phyloP scores from a whole-genome alignment of 2,113 vertebrate genomes.

The Reinhardtius hippoglossoides region DNA sequence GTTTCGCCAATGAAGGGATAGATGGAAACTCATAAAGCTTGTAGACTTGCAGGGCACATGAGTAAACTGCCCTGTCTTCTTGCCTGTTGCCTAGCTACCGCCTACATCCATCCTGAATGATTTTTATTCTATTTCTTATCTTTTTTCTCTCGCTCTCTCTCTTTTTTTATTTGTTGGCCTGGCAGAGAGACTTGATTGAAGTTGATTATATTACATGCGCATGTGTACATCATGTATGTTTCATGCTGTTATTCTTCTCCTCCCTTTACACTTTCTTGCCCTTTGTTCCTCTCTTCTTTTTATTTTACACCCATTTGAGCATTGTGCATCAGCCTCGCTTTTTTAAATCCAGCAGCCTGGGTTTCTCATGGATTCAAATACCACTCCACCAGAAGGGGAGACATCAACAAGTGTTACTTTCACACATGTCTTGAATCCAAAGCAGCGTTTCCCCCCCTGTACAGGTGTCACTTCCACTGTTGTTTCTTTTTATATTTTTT shows the following conservation, averaged over 20 bases:
- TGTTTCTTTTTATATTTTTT: neutral
- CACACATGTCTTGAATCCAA: neutral
- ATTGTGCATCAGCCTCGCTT: neutral
- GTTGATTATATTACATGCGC: constrained; percentile 3
- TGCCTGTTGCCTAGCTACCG: constrained; percentile 78
- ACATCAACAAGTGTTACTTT: neutral
- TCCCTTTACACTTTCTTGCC: neutral
- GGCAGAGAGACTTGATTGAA: constrained; percentile 37
- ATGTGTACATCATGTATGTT: neutral
- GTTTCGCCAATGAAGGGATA: constrained; percentile 38
- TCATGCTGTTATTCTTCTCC: neutral
- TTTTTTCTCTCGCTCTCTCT: neutral
- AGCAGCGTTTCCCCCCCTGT: neutral
- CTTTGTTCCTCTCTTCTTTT: neutral
- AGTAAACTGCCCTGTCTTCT: constrained; percentile 57
- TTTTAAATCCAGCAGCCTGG: neutral
- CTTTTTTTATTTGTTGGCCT: neutral
- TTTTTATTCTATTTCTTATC: constrained; percentile 31
- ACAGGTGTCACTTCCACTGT: neutral
- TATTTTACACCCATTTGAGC: neutral
- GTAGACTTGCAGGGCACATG: constrained; percentile 45
- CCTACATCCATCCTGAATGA: constrained; percentile 53
- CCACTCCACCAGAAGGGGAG: neutral
- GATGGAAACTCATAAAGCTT: constrained; percentile 59
- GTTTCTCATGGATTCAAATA: constrained; percentile 1